phyloP scores from a whole-genome alignment of 2,888 invertebrate genomes.

The Lithosia quadra region DNA sequence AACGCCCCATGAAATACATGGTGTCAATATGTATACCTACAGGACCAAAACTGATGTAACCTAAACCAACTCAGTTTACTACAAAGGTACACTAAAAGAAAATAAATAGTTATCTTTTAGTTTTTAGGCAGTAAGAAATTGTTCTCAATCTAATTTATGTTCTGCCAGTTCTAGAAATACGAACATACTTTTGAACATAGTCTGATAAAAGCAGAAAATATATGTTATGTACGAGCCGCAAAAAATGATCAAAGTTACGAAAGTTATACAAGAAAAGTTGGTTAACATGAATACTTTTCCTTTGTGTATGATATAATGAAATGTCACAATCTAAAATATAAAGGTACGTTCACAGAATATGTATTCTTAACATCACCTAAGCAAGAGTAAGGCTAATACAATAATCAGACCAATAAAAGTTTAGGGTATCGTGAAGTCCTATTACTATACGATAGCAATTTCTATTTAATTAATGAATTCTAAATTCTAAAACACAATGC shows the following conservation, averaged over 20 bases:
- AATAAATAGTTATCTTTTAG: neutral
- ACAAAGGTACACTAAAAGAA: neutral
- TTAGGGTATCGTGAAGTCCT: neutral
- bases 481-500: neutral
- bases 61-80: neutral
- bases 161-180: conserved; percentile 12
- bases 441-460: neutral
- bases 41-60: neutral
- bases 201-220: conserved; percentile 25
- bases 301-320: conserved; percentile 25
- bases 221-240: conserved; percentile 42
- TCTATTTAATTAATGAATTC: neutral
- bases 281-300: conserved; percentile 37
- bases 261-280: conserved; percentile 42
- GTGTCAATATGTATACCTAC: too few species aligned
- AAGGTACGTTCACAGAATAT: conserved; percentile 8
- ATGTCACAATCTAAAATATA: conserved; percentile 19
- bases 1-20: too few species aligned
- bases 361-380: neutral
- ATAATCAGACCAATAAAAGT: neutral
- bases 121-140: conserved; percentile 7
- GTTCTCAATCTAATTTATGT: conserved; percentile 11
- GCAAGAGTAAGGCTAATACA: neutral
- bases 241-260: conserved; percentile 41
- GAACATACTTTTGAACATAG: conserved; percentile 11